Conservation (phyloP, 92 coral and sea anemone genomes). For the Scolanthus callimorphus region DNA sequence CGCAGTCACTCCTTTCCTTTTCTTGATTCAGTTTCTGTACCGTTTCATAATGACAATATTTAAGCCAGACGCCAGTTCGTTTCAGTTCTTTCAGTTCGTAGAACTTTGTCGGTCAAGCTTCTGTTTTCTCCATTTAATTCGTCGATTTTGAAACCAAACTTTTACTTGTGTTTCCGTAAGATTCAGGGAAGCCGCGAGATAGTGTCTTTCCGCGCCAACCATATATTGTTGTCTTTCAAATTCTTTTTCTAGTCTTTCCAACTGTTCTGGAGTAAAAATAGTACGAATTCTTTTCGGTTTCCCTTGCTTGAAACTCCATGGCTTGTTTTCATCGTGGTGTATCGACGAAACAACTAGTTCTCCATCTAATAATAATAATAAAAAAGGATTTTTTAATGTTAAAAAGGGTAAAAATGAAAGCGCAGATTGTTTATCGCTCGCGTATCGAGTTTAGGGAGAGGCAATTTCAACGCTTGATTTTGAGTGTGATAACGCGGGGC, state of each 20-base stretch:
- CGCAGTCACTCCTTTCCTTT: too few species aligned
- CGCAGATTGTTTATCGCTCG: too few species aligned
- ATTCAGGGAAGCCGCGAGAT: conserved; percentile 91
- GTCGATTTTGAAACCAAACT: conserved; percentile 97
- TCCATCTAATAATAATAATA: conserved; percentile 33
- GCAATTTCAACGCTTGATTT: too few species aligned
- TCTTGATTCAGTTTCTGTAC: too few species aligned
- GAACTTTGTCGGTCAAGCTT: conserved; percentile 67
- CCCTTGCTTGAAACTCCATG: conserved; percentile 96
- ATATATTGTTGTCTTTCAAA: conserved; percentile 95
- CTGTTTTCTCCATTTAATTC: conserved; percentile 98
- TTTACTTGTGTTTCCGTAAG: conserved; percentile 98
- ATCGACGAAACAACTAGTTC: conserved; percentile 59
- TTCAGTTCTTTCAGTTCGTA: background rate
- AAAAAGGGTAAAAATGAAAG: background rate
- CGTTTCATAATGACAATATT: too few species aligned
- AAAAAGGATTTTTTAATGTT: background rate
- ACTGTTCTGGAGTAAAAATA: conserved; percentile 95
- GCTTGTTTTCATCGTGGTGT: conserved; percentile 66
- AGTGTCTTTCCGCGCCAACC: conserved; percentile 95
- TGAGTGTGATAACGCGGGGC: too few species aligned
- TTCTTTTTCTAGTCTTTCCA: conserved; percentile 91
- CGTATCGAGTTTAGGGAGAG: too few species aligned
- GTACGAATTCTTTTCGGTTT: conserved; percentile 96
- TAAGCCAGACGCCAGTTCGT: too few species aligned